A percentile compares a stretch with the other conserved stretches of the same genome.
Evolutionary conservation across 1,140 invertebrate species (phyloP).

Genomic region (Achroia grisella): DNA sequence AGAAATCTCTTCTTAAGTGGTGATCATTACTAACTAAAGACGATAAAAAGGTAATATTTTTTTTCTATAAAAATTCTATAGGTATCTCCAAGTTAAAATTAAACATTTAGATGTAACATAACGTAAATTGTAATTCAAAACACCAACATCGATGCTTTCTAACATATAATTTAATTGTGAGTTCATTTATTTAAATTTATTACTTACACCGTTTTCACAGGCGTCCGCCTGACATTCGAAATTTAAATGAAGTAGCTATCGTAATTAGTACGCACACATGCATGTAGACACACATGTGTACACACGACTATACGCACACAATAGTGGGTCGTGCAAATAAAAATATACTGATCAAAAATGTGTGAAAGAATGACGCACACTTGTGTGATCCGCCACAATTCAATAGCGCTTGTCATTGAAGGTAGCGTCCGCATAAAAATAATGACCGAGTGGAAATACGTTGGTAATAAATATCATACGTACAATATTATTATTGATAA

Average conservation of each 20-base stretch:
- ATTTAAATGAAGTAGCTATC: conserved; percentile 73
- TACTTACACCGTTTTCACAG: conserved; percentile 38
- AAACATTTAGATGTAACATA: too few relatives aligned
- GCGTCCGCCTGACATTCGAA: conserved; percentile 55
- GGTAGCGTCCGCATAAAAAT: conserved; percentile 44
- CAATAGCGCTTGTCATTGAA: conserved; percentile 63
- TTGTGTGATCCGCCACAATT: conserved; percentile 41
- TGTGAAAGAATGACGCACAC: conserved; percentile 60
- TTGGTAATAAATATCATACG: too few relatives aligned
- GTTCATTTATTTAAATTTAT: conserved; percentile 21
- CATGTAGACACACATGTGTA: conserved; percentile 4
- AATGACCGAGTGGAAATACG: not conserved
- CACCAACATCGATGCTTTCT: too few relatives aligned
- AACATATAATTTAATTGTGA: too few relatives aligned
- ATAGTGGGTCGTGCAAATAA: conserved; percentile 38
- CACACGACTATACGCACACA: conserved; percentile 44
- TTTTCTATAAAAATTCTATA: too few relatives aligned
- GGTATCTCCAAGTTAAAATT: too few relatives aligned
- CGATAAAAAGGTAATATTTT: too few relatives aligned
- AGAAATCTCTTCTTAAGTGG: too few relatives aligned
- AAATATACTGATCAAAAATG: conserved; percentile 68
- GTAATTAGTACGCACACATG: conserved; percentile 61
- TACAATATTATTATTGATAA: too few relatives aligned
- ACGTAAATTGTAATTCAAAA: too few relatives aligned
- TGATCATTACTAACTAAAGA: too few relatives aligned